Conservation (phyloP, 2,888 invertebrate genomes). For the Heliconius charithonia region DNA sequence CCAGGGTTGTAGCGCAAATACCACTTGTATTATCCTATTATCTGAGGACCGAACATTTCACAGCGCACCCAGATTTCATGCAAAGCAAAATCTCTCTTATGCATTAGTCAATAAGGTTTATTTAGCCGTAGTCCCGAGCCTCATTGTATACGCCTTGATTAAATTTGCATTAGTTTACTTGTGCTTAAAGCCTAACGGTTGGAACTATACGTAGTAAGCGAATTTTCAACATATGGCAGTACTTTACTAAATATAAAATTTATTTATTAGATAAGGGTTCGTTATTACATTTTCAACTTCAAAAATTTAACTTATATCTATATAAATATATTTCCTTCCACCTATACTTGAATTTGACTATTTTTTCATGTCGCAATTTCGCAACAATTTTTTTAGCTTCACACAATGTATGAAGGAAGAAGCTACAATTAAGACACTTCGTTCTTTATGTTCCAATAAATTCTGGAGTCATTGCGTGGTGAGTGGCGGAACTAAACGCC, state of each 20-base stretch:
- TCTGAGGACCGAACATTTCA: conserved; percentile 19
- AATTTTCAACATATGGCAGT: conserved; percentile 10
- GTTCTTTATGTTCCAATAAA: too few relatives aligned
- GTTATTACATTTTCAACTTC: conserved; percentile 1
- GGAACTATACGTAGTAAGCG: conserved; percentile 26
- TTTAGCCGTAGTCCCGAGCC: not conserved
- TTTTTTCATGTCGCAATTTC: not conserved
- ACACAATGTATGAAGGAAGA: too few relatives aligned
- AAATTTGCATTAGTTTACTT: conserved; percentile 46
- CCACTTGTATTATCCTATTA: conserved; percentile 23
- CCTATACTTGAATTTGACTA: not conserved
- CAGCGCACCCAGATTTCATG: not conserved
- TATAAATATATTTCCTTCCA: not conserved
- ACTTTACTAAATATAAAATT: not conserved
- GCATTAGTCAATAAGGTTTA: conserved; percentile 1
- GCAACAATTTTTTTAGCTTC: too few relatives aligned
- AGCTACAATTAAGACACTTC: too few relatives aligned
- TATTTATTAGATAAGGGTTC: conserved; percentile 15
- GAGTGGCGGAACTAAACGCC: too few relatives aligned
- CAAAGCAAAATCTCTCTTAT: conserved; percentile 29
- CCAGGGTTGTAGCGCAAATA: conserved; percentile 1
- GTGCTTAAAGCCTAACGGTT: conserved; percentile 35
- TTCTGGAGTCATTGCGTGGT: too few relatives aligned
- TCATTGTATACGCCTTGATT: conserved; percentile 38
- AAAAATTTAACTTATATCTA: not conserved